Percentiles rank a stretch among this genome's conserved stretches.
Evolutionary conservation across 64 coral and sea anemone species (phyloP).

Genomic region (Porites lutea): DNA sequence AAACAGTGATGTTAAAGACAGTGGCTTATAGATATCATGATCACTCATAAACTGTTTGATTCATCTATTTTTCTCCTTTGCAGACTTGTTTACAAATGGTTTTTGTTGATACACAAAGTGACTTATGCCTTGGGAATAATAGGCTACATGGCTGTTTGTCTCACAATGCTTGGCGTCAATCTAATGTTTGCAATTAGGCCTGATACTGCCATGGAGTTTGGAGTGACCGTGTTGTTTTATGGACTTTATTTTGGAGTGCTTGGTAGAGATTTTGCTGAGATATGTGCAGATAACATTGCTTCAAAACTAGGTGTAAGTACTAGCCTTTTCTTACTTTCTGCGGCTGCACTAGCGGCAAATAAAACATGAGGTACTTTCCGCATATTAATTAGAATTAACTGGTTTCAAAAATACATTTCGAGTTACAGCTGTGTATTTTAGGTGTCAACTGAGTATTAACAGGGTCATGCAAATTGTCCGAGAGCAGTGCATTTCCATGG

Average conservation of each 20-base stretch:
- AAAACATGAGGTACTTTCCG: too few relatives aligned
- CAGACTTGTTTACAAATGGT: constrained; percentile 99
- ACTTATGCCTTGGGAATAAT: constrained; percentile 90
- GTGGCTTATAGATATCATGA: too few relatives aligned
- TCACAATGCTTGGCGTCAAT: constrained; percentile 93
- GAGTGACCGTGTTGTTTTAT: constrained; percentile 93
- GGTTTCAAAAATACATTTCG: too few relatives aligned
- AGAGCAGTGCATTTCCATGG: too few relatives aligned
- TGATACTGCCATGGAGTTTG: constrained; percentile 96
- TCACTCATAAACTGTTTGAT: too few relatives aligned
- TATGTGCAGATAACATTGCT: constrained; percentile 99
- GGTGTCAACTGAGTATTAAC: too few relatives aligned
- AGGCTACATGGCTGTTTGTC: constrained; percentile 93
- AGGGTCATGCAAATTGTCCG: too few relatives aligned
- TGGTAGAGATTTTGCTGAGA: constrained; percentile 99
- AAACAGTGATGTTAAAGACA: too few relatives aligned
- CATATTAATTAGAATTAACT: too few relatives aligned
- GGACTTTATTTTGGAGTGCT: constrained; percentile 98
- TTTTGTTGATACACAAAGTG: constrained; percentile 90
- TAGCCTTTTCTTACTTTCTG: not conserved
- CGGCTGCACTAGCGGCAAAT: not conserved
- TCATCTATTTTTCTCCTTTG: not conserved
- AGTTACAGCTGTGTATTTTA: too few relatives aligned
- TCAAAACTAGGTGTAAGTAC: constrained; percentile 98
- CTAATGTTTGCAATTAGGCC: constrained; percentile 86